These are phyloP conservation scores for Silurus lanzhouensis DNA, from an alignment of 2,797 vertebrate genomes.

Conservation along the genomic window DNA sequence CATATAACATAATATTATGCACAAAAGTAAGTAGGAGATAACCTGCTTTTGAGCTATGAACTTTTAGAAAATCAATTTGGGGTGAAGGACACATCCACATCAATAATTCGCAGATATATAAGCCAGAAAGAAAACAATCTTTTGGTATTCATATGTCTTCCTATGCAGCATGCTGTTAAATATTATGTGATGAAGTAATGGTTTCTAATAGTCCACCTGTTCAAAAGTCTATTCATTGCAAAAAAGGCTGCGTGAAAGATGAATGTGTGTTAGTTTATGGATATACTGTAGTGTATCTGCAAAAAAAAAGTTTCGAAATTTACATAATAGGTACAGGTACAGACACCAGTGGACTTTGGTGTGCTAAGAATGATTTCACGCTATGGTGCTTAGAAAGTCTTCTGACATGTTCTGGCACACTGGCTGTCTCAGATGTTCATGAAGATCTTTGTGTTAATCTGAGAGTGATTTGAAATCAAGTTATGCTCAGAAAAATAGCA, in stretches of 20 bases:
- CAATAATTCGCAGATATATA: not conserved
- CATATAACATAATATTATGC: not conserved
- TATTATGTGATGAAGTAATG: not conserved
- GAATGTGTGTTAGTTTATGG: conserved; percentile 8
- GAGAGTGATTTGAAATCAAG: conserved; percentile 15
- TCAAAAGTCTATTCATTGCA: not conserved
- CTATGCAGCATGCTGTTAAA: not conserved
- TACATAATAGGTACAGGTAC: conserved; percentile 40
- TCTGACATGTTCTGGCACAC: conserved; percentile 44
- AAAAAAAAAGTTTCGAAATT: conserved; percentile 32
- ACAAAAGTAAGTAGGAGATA: not conserved
- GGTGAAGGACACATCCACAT: not conserved
- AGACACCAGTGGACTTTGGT: conserved; percentile 48
- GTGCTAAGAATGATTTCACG: conserved; percentile 42
- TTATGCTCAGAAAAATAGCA: conserved; percentile 12
- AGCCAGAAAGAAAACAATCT: no score
- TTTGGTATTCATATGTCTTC: not conserved
- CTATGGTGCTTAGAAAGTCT: conserved; percentile 39
- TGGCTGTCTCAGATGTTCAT: conserved; percentile 38
- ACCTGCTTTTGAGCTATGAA: not conserved
- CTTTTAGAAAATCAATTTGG: conserved; percentile 1
- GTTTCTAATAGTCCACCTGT: no score
- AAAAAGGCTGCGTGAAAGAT: not conserved
- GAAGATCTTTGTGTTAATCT: conserved; percentile 37
- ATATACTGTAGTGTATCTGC: conserved; percentile 22